A percentile compares a stretch with the other conserved stretches of the same genome.
Conservation (phyloP, 2,797 vertebrate species). For the Manis pentadactyla region DNA sequence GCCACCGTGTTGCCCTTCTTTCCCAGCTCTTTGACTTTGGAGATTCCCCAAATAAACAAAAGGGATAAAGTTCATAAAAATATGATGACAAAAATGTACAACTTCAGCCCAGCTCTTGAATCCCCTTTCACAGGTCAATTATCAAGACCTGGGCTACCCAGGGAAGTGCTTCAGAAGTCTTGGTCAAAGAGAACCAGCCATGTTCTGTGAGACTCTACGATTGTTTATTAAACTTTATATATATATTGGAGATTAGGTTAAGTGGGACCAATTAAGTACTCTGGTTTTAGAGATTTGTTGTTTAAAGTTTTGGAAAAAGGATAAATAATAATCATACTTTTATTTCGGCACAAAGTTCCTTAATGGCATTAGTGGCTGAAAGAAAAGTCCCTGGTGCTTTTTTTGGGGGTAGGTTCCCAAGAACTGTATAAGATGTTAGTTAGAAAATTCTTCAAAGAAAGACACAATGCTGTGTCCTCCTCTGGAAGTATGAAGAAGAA, state of each 20-base stretch:
- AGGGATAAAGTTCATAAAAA: slow-evolving; percentile 56
- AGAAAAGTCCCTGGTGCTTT: not conserved
- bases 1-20: slow-evolving; percentile 15
- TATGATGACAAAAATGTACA: slow-evolving; percentile 8
- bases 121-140: not conserved
- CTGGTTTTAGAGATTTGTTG: slow-evolving; percentile 7
- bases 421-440: not conserved
- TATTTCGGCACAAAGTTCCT: slow-evolving; percentile 34
- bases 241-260: not conserved
- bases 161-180: slow-evolving; percentile 9
- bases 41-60: slow-evolving; percentile 52
- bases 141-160: not conserved
- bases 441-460: slow-evolving; percentile 31
- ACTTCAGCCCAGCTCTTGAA: not conserved
- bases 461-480: not conserved
- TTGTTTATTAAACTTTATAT: not conserved
- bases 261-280: slow-evolving; percentile 40
- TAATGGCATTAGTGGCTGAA: slow-evolving; percentile 13
- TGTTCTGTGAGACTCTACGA: not conserved
- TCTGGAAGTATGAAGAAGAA: not conserved
- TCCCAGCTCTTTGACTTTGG: slow-evolving; percentile 36
- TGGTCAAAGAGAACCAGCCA: not conserved
- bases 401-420: not conserved
- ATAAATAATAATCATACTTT: slow-evolving; percentile 4
- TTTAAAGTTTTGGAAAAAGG: slow-evolving; percentile 41